Conservation (phyloP, 2,797 vertebrate genomes). For the Eupleurogrammus muticus region DNA sequence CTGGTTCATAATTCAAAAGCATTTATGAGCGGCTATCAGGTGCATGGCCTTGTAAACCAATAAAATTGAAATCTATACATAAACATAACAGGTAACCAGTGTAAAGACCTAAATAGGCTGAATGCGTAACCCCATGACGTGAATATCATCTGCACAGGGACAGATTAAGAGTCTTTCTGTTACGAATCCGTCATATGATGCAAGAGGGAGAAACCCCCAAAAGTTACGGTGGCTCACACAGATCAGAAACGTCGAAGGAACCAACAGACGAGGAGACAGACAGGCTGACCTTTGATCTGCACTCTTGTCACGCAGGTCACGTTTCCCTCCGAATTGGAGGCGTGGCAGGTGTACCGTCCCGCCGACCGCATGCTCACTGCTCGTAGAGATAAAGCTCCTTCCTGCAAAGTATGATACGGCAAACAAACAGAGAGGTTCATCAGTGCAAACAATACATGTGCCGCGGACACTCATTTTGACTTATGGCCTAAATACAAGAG, state of each 20-base stretch:
- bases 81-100: too few relatives aligned
- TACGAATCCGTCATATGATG: slow-evolving; percentile 63
- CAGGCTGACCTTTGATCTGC: slow-evolving; percentile 90
- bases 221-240: slow-evolving; percentile 55
- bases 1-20: too few relatives aligned
- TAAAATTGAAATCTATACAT: too few relatives aligned
- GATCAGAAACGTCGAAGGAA: slow-evolving; percentile 34
- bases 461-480: not conserved
- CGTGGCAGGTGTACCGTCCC: slow-evolving; percentile 90
- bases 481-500: not conserved
- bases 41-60: too few relatives aligned
- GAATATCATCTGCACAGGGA: slow-evolving; percentile 28
- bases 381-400: slow-evolving; percentile 85
- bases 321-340: slow-evolving; percentile 91
- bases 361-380: slow-evolving; percentile 80
- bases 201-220: slow-evolving; percentile 72
- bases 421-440: slow-evolving; percentile 19
- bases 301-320: slow-evolving; percentile 85
- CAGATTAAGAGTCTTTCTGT: slow-evolving; percentile 35
- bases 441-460: not conserved
- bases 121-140: slow-evolving; percentile 43
- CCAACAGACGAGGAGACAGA: not conserved
- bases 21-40: too few relatives aligned
- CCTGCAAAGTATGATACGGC: slow-evolving; percentile 83
- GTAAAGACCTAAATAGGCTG: too few relatives aligned